phyloP scores from a whole-genome alignment of 2,797 vertebrate genomes.

The Thamnophis elegans region DNA sequence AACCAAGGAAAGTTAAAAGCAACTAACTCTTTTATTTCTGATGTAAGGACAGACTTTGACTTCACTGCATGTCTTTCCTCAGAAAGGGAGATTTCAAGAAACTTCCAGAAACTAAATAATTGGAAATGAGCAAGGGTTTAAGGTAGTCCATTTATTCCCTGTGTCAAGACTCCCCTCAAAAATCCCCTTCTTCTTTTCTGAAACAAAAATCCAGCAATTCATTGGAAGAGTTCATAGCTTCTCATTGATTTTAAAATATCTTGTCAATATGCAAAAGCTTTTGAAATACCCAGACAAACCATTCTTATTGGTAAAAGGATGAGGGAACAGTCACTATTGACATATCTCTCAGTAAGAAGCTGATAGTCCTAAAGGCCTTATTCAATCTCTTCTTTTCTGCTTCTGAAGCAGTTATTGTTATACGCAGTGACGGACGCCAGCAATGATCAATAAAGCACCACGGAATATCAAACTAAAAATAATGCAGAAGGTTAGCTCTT shows the following conservation, averaged over 20 bases:
- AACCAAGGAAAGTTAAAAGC: neutral
- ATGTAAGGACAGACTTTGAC: neutral
- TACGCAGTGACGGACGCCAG: neutral
- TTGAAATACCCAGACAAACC: slow-evolving; percentile 34
- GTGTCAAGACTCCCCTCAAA: neutral
- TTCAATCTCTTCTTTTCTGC: slow-evolving; percentile 23
- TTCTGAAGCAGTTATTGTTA: slow-evolving; percentile 36
- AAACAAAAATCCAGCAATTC: slow-evolving; percentile 23
- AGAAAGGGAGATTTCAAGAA: neutral
- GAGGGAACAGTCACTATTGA: slow-evolving; percentile 19
- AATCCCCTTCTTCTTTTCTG: slow-evolving; percentile 5
- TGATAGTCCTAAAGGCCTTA: slow-evolving; percentile 40
- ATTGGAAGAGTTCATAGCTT: slow-evolving; percentile 15
- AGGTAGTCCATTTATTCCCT: neutral
- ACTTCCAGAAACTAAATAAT: neutral
- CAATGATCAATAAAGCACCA: slow-evolving; percentile 49
- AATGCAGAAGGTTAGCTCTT: slow-evolving; percentile 22
- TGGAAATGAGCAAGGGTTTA: neutral
- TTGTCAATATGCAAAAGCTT: slow-evolving; percentile 27
- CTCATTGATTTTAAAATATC: slow-evolving; percentile 19
- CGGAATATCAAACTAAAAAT: slow-evolving; percentile 41
- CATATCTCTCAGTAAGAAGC: slow-evolving; percentile 22
- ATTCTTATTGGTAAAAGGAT: slow-evolving; percentile 3
- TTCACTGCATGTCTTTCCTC: neutral
- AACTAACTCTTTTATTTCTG: neutral